Percentiles rank a stretch among this genome's conserved stretches.
Evolutionary conservation across 2,797 vertebrate species (phyloP).

Genomic region (Centroberyx gerrardi): DNA sequence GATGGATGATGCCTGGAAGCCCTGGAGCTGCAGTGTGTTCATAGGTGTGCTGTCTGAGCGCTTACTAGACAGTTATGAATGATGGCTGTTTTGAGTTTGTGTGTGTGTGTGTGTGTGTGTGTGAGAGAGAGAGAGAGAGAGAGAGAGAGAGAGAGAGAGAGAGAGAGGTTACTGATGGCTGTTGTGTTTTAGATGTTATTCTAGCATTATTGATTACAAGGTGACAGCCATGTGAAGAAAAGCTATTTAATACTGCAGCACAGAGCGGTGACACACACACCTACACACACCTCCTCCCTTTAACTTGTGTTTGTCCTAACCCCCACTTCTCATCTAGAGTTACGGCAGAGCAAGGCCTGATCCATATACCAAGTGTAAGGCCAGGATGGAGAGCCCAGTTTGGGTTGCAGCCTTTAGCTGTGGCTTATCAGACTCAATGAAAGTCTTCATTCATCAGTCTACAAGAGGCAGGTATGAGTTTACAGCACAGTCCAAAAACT

Average conservation of each 20-base stretch:
- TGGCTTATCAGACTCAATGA: conserved; percentile 66
- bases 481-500: conserved; percentile 31
- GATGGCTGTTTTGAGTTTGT: conserved; percentile 47
- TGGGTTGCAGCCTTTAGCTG: conserved; percentile 65
- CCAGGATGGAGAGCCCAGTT: conserved; percentile 60
- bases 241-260: conserved; percentile 75
- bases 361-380: conserved; percentile 60
- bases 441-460: conserved; percentile 78
- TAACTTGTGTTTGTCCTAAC: conserved; percentile 73
- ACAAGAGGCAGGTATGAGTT: conserved; percentile 50
- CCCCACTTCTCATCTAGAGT: conserved; percentile 72
- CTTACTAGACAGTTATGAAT: conserved; percentile 58
- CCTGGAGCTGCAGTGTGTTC: conserved; percentile 56
- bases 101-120: conserved; percentile 36
- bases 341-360: conserved; percentile 56
- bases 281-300: conserved; percentile 59
- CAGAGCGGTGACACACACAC: conserved; percentile 68
- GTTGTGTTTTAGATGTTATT: conserved; percentile 69
- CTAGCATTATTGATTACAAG: conserved; percentile 76
- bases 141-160: conserved; percentile 12
- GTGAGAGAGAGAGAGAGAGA: conserved; percentile 40
- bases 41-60: conserved; percentile 52
- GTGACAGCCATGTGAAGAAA: conserved; percentile 72
- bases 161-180: conserved; percentile 59
- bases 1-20: conserved; percentile 81